Conservation (phyloP, 2,113 vertebrate genomes). For the Psittacara wagleri region DNA sequence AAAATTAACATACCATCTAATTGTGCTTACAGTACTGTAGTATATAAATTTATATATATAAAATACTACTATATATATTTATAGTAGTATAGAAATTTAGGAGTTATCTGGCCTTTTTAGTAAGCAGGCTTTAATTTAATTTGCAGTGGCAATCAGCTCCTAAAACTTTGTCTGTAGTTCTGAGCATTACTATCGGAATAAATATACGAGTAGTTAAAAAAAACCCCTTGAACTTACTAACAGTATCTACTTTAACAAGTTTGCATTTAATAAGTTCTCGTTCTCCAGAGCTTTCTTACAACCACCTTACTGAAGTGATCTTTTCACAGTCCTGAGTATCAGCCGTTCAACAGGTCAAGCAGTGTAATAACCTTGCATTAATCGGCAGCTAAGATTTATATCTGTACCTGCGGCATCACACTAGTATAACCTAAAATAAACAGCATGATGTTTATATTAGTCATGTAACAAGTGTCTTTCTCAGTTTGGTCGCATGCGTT, state of each 20-base stretch:
- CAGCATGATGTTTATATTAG: conserved; percentile 53
- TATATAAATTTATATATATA: background rate
- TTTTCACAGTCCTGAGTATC: conserved; percentile 75
- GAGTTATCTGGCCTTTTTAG: background rate
- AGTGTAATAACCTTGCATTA: conserved; percentile 78
- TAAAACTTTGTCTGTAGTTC: background rate
- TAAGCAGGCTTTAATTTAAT: background rate
- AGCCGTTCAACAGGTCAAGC: conserved; percentile 63
- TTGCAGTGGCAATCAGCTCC: background rate
- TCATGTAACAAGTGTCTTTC: conserved; percentile 37
- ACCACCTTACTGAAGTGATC: conserved; percentile 75
- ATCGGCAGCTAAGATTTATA: conserved; percentile 81
- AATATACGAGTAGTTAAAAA: conserved; percentile 16
- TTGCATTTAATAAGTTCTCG: conserved; percentile 74
- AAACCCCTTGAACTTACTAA: background rate
- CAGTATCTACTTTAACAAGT: conserved; percentile 73
- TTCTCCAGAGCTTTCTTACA: conserved; percentile 79
- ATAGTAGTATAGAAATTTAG: background rate
- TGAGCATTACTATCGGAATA: background rate
- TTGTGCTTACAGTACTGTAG: background rate
- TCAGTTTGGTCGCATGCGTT: conserved; percentile 34
- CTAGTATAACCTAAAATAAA: conserved; percentile 64
- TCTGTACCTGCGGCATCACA: conserved; percentile 61
- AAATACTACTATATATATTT: background rate
- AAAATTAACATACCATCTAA: background rate